Percentiles rank a stretch among this genome's conserved stretches.
Conservation (phyloP, 2,797 vertebrate genomes). For the Pseudochirops corinnae region DNA sequence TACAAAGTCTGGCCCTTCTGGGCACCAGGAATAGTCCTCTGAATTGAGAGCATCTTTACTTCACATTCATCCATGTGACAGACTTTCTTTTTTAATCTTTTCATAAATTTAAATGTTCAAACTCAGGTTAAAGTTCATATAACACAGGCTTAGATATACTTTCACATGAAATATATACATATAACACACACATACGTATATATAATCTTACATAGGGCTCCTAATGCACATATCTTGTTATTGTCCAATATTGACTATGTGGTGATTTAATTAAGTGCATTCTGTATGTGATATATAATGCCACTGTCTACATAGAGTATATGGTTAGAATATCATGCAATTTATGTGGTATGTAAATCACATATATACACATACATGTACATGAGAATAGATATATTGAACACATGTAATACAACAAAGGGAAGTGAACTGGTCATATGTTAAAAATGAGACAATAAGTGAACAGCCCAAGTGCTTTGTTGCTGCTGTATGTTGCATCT, state of each 20-base stretch:
- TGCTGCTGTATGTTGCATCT: neutral
- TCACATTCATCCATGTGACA: neutral
- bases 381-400: neutral
- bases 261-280: neutral
- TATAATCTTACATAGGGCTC: neutral
- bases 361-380: neutral
- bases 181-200: too few relatives aligned
- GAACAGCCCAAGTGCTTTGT: neutral
- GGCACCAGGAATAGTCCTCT: neutral
- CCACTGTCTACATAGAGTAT: neutral
- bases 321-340: neutral
- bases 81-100: neutral
- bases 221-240: neutral
- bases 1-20: neutral
- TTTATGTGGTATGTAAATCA: neutral
- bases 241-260: neutral
- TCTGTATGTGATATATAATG: neutral
- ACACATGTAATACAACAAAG: neutral
- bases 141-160: neutral
- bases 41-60: neutral
- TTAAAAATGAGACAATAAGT: neutral
- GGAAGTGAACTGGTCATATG: neutral
- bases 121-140: neutral
- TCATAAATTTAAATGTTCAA: neutral
- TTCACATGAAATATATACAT: neutral